Conservation (phyloP, 2,113 vertebrate genomes). For the Trogon melanurus region DNA sequence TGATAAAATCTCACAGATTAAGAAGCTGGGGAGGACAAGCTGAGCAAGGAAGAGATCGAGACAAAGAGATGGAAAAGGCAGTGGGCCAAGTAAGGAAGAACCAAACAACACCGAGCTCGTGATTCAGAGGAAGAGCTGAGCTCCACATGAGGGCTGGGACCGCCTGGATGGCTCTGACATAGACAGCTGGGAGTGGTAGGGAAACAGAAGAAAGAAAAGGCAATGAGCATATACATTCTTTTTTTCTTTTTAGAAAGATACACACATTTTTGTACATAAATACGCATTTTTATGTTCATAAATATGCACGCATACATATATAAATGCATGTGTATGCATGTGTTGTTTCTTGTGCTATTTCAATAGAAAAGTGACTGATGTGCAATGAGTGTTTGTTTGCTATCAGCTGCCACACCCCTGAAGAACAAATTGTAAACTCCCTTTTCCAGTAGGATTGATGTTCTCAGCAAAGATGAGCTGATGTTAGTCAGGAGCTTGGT, state of each 20-base stretch:
- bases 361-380: background rate
- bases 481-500: conserved; percentile 19
- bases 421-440: conserved; percentile 35
- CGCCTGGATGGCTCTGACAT: background rate
- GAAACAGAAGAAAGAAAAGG: background rate
- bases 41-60: conserved; percentile 3
- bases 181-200: background rate
- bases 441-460: background rate
- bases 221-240: background rate
- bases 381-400: background rate
- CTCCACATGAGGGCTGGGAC: background rate
- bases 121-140: background rate
- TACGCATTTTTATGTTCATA: background rate
- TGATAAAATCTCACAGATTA: conserved; percentile 54
- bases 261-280: background rate
- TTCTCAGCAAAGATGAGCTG: conserved; percentile 13
- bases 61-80: conserved; percentile 31
- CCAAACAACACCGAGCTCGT: background rate
- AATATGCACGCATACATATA: background rate
- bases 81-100: conserved; percentile 10
- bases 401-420: background rate
- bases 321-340: background rate
- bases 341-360: background rate
- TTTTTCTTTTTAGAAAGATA: background rate
- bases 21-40: background rate